Base-by-base conservation (phyloP, 1,140 invertebrate species). In the Anastatus disparis region DNA sequence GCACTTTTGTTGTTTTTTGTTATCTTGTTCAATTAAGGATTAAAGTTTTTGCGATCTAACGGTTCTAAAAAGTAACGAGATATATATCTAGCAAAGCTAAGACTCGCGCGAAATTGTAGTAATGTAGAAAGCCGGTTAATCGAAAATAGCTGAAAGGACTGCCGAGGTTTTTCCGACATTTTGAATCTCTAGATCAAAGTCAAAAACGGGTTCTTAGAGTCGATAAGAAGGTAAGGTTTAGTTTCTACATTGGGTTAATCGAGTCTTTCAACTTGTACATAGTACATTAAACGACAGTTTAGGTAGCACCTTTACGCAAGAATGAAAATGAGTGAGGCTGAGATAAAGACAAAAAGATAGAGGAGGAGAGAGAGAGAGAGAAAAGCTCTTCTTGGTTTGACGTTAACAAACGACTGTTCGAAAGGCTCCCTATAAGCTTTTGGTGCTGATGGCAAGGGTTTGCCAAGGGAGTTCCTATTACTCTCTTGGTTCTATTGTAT, bases 321-420 rank as follows among this genome's bases (percentile, higher is more conserved):
- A 24, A 62, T n/a, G 42, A 61, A n/a, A 62, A 27, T 17, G n/a
- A 44, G 35, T 29, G 22, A 7, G 27, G 50, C n/a, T 4, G 4
- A 46, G 4, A 46, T 46, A 46, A 8, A 46, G 4, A 46, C 44
- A 35, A 6, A 52, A 13, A 50, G 27, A 24, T 3, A 35, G 17
- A 31, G 40, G 8, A 12, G 70, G 59, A 56, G 65, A 31, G 67
- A 31, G 59, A 58, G 55, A 27, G 65, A 52, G 65, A 66, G 58
- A 67, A 72, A 58, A 58, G 53, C 40, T 59, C 27, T 17, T 50
- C 12, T 22, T 31, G 9, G 65, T 69, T 74, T 80, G 80, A 81
- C 80, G 75, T 81, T 82, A 79, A 82, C 75, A 79, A 82, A 82
- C 76, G 79, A 80, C 75, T 78, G 74, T n/a, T n/a, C n/a, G n/a